Conservation (phyloP, 1,140 invertebrate species). For the Lepidurus packardi region DNA sequence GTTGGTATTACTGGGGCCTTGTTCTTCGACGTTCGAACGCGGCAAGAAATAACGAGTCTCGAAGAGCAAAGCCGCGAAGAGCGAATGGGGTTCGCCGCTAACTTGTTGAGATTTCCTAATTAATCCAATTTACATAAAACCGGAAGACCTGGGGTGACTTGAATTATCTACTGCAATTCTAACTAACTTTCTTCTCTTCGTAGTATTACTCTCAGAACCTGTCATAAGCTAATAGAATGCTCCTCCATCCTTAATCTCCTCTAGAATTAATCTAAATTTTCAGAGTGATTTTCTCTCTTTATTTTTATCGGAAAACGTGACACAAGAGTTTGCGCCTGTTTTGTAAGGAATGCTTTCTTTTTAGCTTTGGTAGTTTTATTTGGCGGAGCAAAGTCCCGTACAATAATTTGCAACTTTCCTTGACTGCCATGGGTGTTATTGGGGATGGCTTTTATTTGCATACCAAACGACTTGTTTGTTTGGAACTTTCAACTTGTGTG, state of each 20-base stretch:
- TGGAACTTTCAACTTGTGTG: background rate
- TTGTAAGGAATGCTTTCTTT: too few species aligned
- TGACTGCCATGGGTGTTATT: background rate
- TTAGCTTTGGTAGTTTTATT: background rate
- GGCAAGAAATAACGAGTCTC: background rate
- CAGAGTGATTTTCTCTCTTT: too few species aligned
- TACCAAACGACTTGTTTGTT: slow-evolving; percentile 3
- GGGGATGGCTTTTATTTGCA: slow-evolving; percentile 2
- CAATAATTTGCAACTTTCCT: background rate
- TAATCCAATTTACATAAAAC: background rate
- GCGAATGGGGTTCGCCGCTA: background rate
- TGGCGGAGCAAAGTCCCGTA: background rate
- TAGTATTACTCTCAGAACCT: too few species aligned
- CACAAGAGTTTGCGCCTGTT: too few species aligned
- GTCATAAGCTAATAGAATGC: too few species aligned
- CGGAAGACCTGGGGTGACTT: background rate
- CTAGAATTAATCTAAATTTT: too few species aligned
- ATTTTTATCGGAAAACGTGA: too few species aligned
- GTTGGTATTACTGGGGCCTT: background rate
- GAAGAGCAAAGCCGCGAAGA: background rate
- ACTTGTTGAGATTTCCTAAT: background rate
- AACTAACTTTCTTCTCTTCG: too few species aligned
- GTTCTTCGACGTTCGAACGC: background rate
- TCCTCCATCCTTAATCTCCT: too few species aligned
- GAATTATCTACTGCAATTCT: too few species aligned